phyloP scores from a whole-genome alignment of 2,113 vertebrate species.

The Riparia riparia region DNA sequence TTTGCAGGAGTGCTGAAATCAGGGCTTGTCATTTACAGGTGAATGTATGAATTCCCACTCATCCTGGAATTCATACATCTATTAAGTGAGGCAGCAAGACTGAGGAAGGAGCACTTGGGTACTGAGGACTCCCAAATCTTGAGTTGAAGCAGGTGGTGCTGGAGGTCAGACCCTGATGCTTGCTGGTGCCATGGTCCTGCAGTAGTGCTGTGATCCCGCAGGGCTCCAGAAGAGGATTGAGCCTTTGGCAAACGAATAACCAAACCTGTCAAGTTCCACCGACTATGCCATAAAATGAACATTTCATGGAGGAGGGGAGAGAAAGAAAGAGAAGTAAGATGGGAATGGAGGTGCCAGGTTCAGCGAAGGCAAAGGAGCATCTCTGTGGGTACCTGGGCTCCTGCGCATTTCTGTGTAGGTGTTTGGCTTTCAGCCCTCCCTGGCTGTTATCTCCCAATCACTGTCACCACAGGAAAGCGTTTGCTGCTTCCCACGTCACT shows the following conservation, averaged over 20 bases:
- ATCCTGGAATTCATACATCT: background rate
- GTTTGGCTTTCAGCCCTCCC: slow-evolving; percentile 1
- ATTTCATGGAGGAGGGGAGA: background rate
- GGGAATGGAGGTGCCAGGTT: background rate
- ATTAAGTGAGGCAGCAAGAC: background rate
- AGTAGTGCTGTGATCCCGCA: background rate
- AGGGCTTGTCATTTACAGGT: background rate
- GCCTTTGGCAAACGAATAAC: background rate
- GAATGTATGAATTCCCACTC: background rate
- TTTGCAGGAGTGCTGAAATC: background rate
- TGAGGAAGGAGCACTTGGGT: background rate
- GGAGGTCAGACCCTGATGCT: background rate
- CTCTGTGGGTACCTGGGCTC: background rate
- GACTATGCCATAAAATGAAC: background rate
- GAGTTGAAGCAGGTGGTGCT: background rate
- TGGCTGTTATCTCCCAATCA: slow-evolving; percentile 8
- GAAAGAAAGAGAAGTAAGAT: background rate
- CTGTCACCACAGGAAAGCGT: slow-evolving; percentile 39
- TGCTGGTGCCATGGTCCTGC: background rate
- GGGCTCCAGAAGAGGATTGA: background rate
- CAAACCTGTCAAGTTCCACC: background rate
- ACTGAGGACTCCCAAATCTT: background rate
- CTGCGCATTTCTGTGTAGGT: background rate
- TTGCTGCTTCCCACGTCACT: slow-evolving; percentile 38
- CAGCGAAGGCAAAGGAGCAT: background rate